A percentile compares a stretch with the other conserved stretches of the same genome.
Evolutionary conservation across 2,797 vertebrate genomes (phyloP).

Genomic region (Gorsachius magnificus): DNA sequence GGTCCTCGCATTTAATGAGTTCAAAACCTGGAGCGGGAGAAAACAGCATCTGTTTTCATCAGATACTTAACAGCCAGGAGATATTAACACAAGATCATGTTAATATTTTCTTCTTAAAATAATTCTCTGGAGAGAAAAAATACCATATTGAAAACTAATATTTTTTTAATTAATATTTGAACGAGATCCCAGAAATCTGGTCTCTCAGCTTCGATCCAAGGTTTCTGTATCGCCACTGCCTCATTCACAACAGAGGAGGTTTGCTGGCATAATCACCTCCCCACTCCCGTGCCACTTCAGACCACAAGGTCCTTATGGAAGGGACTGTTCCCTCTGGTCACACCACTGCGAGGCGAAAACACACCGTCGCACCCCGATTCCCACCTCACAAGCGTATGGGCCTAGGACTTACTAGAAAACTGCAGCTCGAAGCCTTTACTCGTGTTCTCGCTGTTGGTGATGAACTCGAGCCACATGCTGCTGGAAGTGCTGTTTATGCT

Average conservation of each 20-base stretch:
- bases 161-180: neutral
- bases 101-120: neutral
- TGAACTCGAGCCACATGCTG: constrained; percentile 95
- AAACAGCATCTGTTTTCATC: neutral
- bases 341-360: rapidly evolving
- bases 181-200: neutral
- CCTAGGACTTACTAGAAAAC: constrained; percentile 88
- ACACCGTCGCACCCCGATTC: rapidly evolving
- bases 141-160: neutral
- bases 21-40: constrained; percentile 86
- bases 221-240: neutral
- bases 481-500: constrained; percentile 97
- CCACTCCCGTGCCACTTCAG: neutral
- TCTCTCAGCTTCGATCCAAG: neutral
- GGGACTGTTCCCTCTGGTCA: neutral
- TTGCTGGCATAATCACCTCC: rapidly evolving
- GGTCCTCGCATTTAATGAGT: constrained; percentile 95
- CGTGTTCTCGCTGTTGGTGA: constrained; percentile 89
- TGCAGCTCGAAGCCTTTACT: constrained; percentile 96
- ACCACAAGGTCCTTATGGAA: rapidly evolving
- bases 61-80: neutral
- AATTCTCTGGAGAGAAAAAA: neutral
- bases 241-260: neutral
- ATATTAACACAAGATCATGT: rapidly evolving
- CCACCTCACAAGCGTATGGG: rapidly evolving